Percentiles rank a stretch among this genome's conserved stretches.
Conservation (phyloP, 2,797 vertebrate genomes). For the Phrynocephalus guinanensis region DNA sequence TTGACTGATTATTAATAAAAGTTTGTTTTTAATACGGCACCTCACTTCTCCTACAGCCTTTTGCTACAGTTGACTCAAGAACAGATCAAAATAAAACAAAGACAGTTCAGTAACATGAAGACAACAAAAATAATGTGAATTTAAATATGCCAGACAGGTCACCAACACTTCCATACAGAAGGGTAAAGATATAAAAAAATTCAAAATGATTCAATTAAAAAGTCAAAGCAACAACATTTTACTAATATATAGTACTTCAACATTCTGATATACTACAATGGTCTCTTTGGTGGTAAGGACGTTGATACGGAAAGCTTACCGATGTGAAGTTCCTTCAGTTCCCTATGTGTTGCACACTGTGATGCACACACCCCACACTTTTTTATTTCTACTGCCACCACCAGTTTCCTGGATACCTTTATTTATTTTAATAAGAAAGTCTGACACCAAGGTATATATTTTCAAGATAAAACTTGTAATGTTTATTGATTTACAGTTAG, state of each 20-base stretch:
- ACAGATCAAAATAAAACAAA: not conserved
- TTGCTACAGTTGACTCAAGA: not conserved
- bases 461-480: no score
- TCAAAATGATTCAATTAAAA: not conserved
- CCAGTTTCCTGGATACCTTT: no score
- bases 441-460: no score
- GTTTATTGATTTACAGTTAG: no score
- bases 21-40: not conserved
- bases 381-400: no score
- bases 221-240: not conserved
- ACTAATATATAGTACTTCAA: not conserved
- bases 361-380: no score
- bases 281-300: not conserved
- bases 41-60: not conserved
- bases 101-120: no score
- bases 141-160: not conserved
- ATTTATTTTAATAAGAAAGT: no score
- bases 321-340: not conserved
- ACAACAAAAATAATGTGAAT: not conserved
- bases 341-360: not conserved
- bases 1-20: not conserved
- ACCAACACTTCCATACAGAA: not conserved
- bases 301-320: slow-evolving; percentile 16
- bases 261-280: no score
- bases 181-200: not conserved